phyloP scores from a whole-genome alignment of 2,888 invertebrate genomes.

The Dusona sp. region DNA sequence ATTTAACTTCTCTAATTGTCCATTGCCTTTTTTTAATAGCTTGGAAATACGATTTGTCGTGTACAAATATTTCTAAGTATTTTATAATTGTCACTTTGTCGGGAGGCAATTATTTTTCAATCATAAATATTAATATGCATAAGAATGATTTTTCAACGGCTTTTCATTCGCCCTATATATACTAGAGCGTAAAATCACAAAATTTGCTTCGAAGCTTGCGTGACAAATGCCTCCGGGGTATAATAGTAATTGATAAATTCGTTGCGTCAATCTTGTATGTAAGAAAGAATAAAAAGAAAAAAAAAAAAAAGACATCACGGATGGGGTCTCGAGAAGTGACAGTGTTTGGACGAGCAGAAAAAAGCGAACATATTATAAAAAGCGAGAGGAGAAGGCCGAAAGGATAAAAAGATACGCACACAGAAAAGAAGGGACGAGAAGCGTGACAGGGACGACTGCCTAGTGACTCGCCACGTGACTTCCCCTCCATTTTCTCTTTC shows the following conservation, averaged over 20 bases:
- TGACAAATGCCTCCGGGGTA: constrained; percentile 54
- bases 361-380: constrained; percentile 31
- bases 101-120: neutral
- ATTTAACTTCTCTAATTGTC: neutral
- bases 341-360: constrained; percentile 17
- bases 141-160: neutral
- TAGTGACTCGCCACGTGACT: constrained; percentile 41
- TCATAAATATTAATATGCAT: neutral
- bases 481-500: constrained; percentile 19
- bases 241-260: constrained; percentile 65
- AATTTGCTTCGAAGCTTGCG: constrained; percentile 28
- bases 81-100: neutral
- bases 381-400: neutral
- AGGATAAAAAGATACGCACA: constrained; percentile 5
- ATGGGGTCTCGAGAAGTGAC: constrained; percentile 33
- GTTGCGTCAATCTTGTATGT: constrained; percentile 50
- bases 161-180: neutral
- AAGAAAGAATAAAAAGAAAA: no score
- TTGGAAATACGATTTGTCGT: neutral
- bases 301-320: constrained; percentile 20
- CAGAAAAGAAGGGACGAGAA: constrained; percentile 11
- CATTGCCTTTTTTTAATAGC: neutral
- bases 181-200: constrained; percentile 36
- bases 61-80: neutral
- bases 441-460: constrained; percentile 9